Base-by-base conservation (phyloP, 2,888 invertebrate species). In the Abscondita cerata region DNA sequence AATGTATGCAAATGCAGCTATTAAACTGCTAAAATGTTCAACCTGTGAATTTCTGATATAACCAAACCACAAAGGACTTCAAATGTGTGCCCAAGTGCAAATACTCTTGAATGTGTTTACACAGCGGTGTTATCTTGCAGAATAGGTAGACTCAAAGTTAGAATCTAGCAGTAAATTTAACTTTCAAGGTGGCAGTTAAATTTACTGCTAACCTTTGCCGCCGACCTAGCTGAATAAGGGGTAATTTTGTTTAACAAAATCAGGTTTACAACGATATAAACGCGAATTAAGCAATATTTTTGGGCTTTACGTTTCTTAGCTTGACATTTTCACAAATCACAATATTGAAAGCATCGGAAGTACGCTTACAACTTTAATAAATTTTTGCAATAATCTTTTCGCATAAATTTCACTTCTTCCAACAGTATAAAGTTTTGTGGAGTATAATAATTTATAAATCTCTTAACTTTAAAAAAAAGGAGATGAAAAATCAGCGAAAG, bases 1-100 rank as follows among this genome's bases (percentile, higher is more conserved):
- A 62, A 62, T 62, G 46, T 62, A 62, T 62, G 62, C 62, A 62
- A 58, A 62, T 58, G 50, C 57, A 52, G 47, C 52, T 57, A 34
- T 62, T 61, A 38, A 46, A 18, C 34, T 33, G 41, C 47, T 40
- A 34, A 50, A 38, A 54, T 56, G 56, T 31, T 40, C 53, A 58
- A 51, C 52, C 25, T 31, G 51, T 33, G 51, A 53, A 60, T 50
- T 48, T 50, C 50, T 48, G 44, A 54, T 48, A 50, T 38, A 46
- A 53, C 38, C 41, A 38, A 54, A 55, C 54, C 62, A 51, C 62
- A 62, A 52, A 62, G 58, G 41, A 52, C 44, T 46, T 46, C 44
- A 36, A 51, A 55, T 51, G 52, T 59, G 59, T 59, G 46, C 58
- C 57, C 54, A 44, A 52, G 52, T 51, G 54, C 59, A 59, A 63